These are phyloP conservation scores for Neosalanx taihuensis DNA, from an alignment of 2,797 vertebrate genomes.

Conservation along the genomic window DNA sequence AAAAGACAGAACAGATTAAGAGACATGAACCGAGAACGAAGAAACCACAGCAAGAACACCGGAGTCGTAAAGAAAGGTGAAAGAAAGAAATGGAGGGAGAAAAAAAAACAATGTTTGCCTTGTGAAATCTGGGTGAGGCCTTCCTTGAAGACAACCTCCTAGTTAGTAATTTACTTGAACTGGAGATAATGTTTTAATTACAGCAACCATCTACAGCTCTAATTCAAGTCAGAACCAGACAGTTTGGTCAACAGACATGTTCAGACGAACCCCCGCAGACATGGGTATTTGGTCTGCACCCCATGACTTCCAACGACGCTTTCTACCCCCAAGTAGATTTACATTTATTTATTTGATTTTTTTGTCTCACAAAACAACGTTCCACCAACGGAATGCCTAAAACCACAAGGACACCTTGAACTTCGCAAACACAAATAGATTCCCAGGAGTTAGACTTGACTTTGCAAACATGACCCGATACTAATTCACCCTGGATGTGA, in stretches of 20 bases:
- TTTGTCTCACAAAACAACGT: background rate
- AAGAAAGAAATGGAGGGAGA: slow-evolving; percentile 4
- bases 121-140: slow-evolving; percentile 33
- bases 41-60: background rate
- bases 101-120: slow-evolving; percentile 21
- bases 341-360: background rate
- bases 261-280: slow-evolving; percentile 35
- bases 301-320: slow-evolving; percentile 18
- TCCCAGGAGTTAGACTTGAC: background rate
- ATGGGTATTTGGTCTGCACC: slow-evolving; percentile 22
- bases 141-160: slow-evolving; percentile 45
- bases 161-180: slow-evolving; percentile 67
- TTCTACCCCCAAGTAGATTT: slow-evolving; percentile 17
- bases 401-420: slow-evolving; percentile 10
- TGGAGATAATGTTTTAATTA: slow-evolving; percentile 61
- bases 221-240: slow-evolving; percentile 44
- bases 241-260: slow-evolving; percentile 40
- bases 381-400: background rate
- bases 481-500: slow-evolving; percentile 4
- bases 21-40: slow-evolving; percentile 5
- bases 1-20: background rate
- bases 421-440: slow-evolving; percentile 5
- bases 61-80: background rate
- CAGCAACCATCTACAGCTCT: slow-evolving; percentile 45
- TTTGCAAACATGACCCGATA: slow-evolving; percentile 7